Evolutionary conservation across 37 sponge, comb jelly and placozoan species (phyloP), one percentile per base, ranked within the genome.

Genomic region (Mnemiopsis leidyi): DNA sequence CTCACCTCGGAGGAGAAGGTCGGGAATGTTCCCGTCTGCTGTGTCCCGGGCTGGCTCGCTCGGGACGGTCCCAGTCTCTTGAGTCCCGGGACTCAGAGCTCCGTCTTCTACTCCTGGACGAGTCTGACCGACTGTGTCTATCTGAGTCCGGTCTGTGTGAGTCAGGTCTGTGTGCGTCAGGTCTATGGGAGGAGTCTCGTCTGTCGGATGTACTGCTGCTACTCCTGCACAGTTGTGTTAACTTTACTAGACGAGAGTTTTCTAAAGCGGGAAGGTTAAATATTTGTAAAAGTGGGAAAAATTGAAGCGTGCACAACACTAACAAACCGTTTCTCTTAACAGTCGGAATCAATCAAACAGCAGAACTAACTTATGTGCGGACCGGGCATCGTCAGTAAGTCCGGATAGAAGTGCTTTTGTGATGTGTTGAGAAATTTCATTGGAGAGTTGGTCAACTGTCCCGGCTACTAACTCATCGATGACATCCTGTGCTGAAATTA

Each of bases 391-490:
- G 61, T 48, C 61, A 5, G 61, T 31, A 3, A 77, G 26, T 13
- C 79, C 79, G 33, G 79, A 77, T 1, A 77, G 34, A 18, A 77
- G 79, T 21, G 79, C 79, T 9, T 77, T 26, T 3, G 79, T 77
- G 21, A 77, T 77, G 33, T 77, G 79, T 32, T 77, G 32, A 9
- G 79, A 34, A 21, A 77, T 77, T 32, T 77, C 79, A 77, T 34
- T 77, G 79, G 79, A 77, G 20, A 77, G 36, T 32, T 77, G 79
- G 18, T 77, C 32, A 32, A 77, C 79, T 77, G 79, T 85, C 2
- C 90, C 90, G 7, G 90, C 90, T 24, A 85, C 90, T 85, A 85
- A 85, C 32, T 77, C 79, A 77, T 77, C 79, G 32, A 77, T 16
- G 32, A 77, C 79, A 77, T 77, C 32, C 79, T 77, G 79, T 31